These are phyloP conservation scores for Gracilinanus agilis DNA, from an alignment of 2,113 vertebrate genomes.

Conservation along the genomic window DNA sequence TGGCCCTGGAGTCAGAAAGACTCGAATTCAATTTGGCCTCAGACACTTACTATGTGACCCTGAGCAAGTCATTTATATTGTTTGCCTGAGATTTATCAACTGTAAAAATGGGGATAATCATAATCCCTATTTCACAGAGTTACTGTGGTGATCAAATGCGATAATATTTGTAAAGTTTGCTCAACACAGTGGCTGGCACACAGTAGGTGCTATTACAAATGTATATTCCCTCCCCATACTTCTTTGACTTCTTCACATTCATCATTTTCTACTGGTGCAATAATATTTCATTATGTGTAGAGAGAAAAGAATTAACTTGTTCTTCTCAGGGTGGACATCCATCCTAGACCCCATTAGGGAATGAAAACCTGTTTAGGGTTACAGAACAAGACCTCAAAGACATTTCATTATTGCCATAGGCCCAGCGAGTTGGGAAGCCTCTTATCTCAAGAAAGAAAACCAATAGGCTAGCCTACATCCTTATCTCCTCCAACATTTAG, in stretches of 20 bases:
- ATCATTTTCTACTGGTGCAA: not conserved
- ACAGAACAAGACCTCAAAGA: too few relatives aligned
- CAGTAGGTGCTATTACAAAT: not conserved
- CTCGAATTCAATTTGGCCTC: not conserved
- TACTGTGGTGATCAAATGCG: not conserved
- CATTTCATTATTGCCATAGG: too few relatives aligned
- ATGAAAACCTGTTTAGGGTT: too few relatives aligned
- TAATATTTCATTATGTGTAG: not conserved
- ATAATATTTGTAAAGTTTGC: not conserved
- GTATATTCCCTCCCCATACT: not conserved
- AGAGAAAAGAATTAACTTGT: too few relatives aligned
- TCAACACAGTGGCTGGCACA: not conserved
- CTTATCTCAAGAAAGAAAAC: too few relatives aligned
- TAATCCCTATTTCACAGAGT: not conserved
- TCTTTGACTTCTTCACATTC: not conserved
- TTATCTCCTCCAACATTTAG: too few relatives aligned
- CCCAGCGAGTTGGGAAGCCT: too few relatives aligned
- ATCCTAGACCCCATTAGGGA: too few relatives aligned
- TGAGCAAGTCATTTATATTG: not conserved
- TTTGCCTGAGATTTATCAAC: not conserved
- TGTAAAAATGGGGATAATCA: not conserved
- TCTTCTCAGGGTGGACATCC: too few relatives aligned
- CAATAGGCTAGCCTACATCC: too few relatives aligned
- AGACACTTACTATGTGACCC: not conserved
- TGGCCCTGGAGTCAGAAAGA: not conserved